Base-by-base conservation (phyloP, 1,140 invertebrate genomes). In the Cryptotermes secundus region DNA sequence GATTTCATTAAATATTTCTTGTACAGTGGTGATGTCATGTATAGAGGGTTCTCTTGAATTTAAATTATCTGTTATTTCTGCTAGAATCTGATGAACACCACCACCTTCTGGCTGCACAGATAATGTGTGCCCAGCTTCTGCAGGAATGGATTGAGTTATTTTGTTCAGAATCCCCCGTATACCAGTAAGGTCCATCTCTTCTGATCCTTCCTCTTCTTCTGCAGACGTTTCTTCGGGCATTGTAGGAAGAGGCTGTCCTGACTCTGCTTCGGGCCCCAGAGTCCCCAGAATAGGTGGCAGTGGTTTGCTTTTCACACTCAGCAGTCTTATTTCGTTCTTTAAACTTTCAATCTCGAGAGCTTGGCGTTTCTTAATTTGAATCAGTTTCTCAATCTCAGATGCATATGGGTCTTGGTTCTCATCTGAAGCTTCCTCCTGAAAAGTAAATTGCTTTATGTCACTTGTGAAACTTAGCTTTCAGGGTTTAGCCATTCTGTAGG, bases 311-410 rank as follows among this genome's bases (percentile, higher is more conserved):
- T 88, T 88, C 26, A 87, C 81, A 83, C 81, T 87, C 35, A 90
- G 87, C 79, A 86, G 87, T 83, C 86, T 87, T 34, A 90, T 89
- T 38, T 90, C 88, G 65, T 86, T 84, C 1, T 79, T 82, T 49
- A 90, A 87, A 24, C 86, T 79, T 79, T 87, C 9, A 31, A 31
- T 72, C n/a, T 72, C 9, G 26, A 31, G 26, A 72, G 26, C 59
- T 72, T 72, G 59, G n/a, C 26, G 19, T 31, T 72, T 31, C 59
- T n/a, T 72, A 9, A 31, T 31, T 72, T 72, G 4, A 72, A n/a
- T 26, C 31, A 72, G n/a, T 31, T 72, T 72, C 26, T 72, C 59
- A 31, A n/a, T 72, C 3, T 72, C 59, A 72, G 59, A 72, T 16
- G 7, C 31, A 26, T 72, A 31, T 31, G 59, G 2, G 6, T 72